These are phyloP conservation scores for Pionites leucogaster DNA, from an alignment of 2,113 vertebrate genomes.

Conservation along the genomic window DNA sequence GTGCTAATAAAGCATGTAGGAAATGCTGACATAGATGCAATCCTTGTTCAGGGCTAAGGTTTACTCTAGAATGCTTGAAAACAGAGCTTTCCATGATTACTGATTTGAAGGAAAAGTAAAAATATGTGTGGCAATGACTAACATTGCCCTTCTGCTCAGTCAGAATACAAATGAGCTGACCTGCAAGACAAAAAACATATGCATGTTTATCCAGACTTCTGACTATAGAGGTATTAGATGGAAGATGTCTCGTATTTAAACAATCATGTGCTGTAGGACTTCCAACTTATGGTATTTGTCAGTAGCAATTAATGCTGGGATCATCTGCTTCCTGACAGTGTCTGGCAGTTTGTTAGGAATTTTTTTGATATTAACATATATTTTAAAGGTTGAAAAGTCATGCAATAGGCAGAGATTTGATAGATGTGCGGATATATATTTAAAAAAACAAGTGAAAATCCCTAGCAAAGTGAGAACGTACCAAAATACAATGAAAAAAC, in stretches of 20 bases:
- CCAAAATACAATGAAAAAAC: neutral
- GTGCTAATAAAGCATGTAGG: neutral
- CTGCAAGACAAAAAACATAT: neutral
- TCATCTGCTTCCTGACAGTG: constrained; percentile 18
- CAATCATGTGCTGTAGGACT: neutral
- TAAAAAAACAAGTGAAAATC: neutral
- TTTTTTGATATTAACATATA: neutral
- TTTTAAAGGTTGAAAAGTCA: constrained; percentile 8
- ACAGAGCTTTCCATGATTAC: neutral
- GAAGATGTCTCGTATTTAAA: constrained; percentile 8
- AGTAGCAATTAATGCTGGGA: neutral
- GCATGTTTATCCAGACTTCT: neutral
- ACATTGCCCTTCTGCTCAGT: neutral
- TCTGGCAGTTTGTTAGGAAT: constrained; percentile 2
- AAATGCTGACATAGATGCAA: neutral
- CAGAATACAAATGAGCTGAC: neutral
- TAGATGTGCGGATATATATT: neutral
- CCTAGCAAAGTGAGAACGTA: neutral
- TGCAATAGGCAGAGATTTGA: neutral
- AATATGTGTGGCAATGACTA: neutral
- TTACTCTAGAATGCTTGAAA: neutral
- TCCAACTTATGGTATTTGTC: neutral
- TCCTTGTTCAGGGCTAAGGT: neutral
- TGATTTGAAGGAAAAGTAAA: neutral
- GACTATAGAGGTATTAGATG: neutral